A percentile compares a stretch with the other conserved stretches of the same genome.
Evolutionary conservation across 2,797 vertebrate genomes (phyloP).

Genomic region (Loris lydekkerianus): DNA sequence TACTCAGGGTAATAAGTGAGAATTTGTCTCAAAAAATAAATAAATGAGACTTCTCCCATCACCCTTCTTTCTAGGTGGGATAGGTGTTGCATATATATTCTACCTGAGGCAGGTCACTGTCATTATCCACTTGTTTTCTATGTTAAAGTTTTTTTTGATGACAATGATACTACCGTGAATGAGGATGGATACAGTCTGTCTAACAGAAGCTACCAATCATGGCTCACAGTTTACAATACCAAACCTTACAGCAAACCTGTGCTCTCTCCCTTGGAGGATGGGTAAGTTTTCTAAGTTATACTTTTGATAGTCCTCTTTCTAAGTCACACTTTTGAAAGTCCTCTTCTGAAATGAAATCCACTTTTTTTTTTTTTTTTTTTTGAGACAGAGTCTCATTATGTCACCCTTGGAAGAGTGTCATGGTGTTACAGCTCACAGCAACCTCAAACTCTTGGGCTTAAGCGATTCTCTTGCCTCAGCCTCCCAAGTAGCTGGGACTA

Average conservation of each 20-base stretch:
- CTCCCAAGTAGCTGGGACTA: too few species aligned
- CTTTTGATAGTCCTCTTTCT: background rate
- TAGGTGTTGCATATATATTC: background rate
- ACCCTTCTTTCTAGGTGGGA: background rate
- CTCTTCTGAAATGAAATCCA: background rate
- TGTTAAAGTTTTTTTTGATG: background rate
- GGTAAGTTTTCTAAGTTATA: background rate
- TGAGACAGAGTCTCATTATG: too few species aligned
- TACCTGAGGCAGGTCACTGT: background rate
- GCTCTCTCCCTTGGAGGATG: background rate
- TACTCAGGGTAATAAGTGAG: too few species aligned
- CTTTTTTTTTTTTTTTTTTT: background rate
- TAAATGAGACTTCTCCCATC: background rate
- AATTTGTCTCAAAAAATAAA: too few species aligned
- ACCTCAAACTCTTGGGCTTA: too few species aligned
- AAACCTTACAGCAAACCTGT: background rate
- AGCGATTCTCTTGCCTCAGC: too few species aligned
- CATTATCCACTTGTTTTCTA: background rate
- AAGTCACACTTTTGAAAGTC: background rate
- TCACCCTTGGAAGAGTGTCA: too few species aligned
- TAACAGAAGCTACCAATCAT: background rate
- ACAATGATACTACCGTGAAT: background rate
- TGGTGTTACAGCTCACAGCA: too few species aligned
- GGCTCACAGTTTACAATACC: background rate
- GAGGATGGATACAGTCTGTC: background rate